Base-by-base conservation (phyloP, 2,797 vertebrate species). In the Otus scops region DNA sequence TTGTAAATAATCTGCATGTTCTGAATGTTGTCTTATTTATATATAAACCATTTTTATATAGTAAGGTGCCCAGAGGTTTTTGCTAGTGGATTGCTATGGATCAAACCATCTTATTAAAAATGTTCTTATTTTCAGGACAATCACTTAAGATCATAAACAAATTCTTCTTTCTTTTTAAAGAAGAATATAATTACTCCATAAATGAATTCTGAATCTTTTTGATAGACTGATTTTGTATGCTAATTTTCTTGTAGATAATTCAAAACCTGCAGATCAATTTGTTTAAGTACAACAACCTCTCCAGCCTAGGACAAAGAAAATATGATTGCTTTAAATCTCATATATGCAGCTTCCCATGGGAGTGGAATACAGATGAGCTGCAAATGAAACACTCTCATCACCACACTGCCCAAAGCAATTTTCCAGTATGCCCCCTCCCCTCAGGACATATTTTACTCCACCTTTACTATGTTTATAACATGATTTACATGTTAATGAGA, bases 401-500 rank as follows among this genome's bases (percentile, higher is more conserved):
- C 67, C 93, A 96, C 92, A 89, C 89, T 96, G 93, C 96, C 97
- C 97, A 96, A 93, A 97, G 97, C 95, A 96, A 97, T 97, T 97
- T 97, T 94, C 80, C 82, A 80, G 94, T 92, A 53, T 93, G 86
- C 70, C 82, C 75, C 91, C 73, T 96, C 77, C 89, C 89, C 91
- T 92, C 82, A 95, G 97, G 96, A 95, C 84, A 85, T 88, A 93
- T 95, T 96, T 95, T 90, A 96, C 86, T 97, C 93, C 89, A 97
- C 93, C 94, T 97, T 97, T 96, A 96, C 96, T 96, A 98, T 81
- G 86, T 91, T 95, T 96, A 89, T 93, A 95, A 95, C 77, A 83
- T 94, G 81, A 98, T 97, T 98, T 98, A 95, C 96, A 97, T 97
- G 95, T 93, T 97, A 98, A 98, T 97, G 93, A 96, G 96, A 95